A percentile compares a stretch with the other conserved stretches of the same genome.
Conservation (phyloP, 2,888 invertebrate genomes). For the Luperina nickerlii region DNA sequence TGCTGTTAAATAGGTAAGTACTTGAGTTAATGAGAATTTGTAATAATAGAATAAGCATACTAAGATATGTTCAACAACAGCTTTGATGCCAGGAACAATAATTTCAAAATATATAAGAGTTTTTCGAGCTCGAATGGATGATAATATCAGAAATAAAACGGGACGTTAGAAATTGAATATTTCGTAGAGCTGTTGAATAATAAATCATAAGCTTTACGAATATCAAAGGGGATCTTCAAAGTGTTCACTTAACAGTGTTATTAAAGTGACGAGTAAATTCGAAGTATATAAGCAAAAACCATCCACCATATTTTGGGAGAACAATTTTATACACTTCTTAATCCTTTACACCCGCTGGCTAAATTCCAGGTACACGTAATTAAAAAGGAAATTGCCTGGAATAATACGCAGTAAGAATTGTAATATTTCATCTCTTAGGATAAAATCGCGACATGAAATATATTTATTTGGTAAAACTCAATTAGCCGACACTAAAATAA, state of each 20-base stretch:
- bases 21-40: constrained; percentile 4
- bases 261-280: constrained; percentile 75
- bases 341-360: constrained; percentile 45
- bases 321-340: constrained; percentile 43
- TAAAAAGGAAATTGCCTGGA: constrained; percentile 43
- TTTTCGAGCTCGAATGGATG: constrained; percentile 25
- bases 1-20: background rate
- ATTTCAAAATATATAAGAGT: constrained; percentile 16
- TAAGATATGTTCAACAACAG: background rate
- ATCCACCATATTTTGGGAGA: constrained; percentile 51
- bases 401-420: constrained; percentile 23
- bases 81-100: constrained; percentile 2
- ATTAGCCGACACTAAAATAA: background rate
- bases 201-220: constrained; percentile 81
- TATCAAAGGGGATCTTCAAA: constrained; percentile 85
- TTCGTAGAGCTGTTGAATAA: constrained; percentile 78
- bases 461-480: constrained; percentile 26
- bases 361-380: constrained; percentile 37
- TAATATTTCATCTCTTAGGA: constrained; percentile 33
- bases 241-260: constrained; percentile 80
- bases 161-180: constrained; percentile 72
- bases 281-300: constrained; percentile 66
- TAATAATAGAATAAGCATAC: background rate
- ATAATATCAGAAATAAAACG: constrained; percentile 67
- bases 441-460: constrained; percentile 30